Conservation (phyloP, 2,797 vertebrate species). For the Myiothlypis coronata region DNA sequence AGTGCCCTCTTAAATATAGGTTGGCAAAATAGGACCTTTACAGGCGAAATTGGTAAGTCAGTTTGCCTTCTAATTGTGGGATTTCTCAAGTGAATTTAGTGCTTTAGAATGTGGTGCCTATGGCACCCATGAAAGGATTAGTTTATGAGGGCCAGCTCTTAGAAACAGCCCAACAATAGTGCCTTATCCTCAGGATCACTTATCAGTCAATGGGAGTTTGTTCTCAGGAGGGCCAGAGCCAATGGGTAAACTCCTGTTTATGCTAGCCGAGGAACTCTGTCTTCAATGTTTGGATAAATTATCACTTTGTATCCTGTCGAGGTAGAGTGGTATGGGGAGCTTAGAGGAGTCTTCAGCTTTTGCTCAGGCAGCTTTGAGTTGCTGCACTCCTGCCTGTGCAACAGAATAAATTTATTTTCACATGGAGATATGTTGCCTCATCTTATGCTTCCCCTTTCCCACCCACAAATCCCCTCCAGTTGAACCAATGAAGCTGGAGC, state of each 20-base stretch:
- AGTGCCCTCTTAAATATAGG: not conserved
- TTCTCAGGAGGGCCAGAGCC: slow-evolving; percentile 59
- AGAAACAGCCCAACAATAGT: slow-evolving; percentile 62
- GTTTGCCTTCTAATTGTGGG: slow-evolving; percentile 31
- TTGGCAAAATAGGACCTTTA: slow-evolving; percentile 14
- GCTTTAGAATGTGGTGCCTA: slow-evolving; percentile 60
- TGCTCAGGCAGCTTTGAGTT: not conserved
- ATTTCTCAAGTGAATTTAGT: slow-evolving; percentile 59
- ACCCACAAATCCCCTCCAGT: not conserved
- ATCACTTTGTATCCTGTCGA: slow-evolving; percentile 52
- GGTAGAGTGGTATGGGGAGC: not conserved
- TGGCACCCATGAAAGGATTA: slow-evolving; percentile 60
- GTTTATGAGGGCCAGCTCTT: slow-evolving; percentile 63
- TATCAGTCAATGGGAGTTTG: slow-evolving; percentile 65
- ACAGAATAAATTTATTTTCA: not conserved
- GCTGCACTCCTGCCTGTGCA: not conserved
- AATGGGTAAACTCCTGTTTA: slow-evolving; percentile 62
- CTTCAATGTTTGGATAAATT: slow-evolving; percentile 57
- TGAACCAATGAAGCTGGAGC: not conserved
- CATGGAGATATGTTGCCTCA: fast-evolving
- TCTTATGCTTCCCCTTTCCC: not conserved
- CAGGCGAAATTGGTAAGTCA: not conserved
- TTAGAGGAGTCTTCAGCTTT: slow-evolving; percentile 1
- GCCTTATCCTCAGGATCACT: slow-evolving; percentile 62
- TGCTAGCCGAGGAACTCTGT: slow-evolving; percentile 9